phyloP scores from a whole-genome alignment of 2,797 vertebrate genomes.

The Nannoperca australis region DNA sequence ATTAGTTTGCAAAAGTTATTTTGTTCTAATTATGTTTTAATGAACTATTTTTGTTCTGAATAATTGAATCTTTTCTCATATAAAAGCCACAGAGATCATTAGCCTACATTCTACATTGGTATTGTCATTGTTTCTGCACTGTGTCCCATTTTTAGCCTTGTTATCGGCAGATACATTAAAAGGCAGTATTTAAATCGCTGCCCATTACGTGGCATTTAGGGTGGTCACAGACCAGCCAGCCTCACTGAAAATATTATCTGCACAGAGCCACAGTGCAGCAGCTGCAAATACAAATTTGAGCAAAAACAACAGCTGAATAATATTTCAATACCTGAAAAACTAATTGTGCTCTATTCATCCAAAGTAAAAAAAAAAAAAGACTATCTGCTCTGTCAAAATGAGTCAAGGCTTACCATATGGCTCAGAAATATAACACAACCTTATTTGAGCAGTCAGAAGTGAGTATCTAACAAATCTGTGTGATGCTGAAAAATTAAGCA shows the following conservation, averaged over 20 bases:
- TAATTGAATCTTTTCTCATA: constrained; percentile 83
- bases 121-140: constrained; percentile 78
- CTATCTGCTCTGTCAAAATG: constrained; percentile 12
- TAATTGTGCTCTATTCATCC: constrained; percentile 33
- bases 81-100: constrained; percentile 81
- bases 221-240: constrained; percentile 45
- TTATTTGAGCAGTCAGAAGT: background rate
- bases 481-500: background rate
- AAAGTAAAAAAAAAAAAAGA: constrained; percentile 6
- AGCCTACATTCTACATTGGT: constrained; percentile 81
- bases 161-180: constrained; percentile 71
- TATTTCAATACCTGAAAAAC: constrained; percentile 32
- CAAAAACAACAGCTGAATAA: constrained; percentile 41
- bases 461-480: background rate
- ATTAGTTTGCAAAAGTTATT: constrained; percentile 83
- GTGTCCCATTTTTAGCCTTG: constrained; percentile 74
- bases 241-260: constrained; percentile 55
- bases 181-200: constrained; percentile 58
- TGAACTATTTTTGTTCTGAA: constrained; percentile 85
- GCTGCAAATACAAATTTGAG: constrained; percentile 40
- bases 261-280: constrained; percentile 45
- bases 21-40: constrained; percentile 85
- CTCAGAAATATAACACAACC: constrained; percentile 13
- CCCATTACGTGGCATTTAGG: constrained; percentile 41
- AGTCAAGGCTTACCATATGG: constrained; percentile 6